These are phyloP conservation scores for Sisyra nigra DNA, from an alignment of 2,888 invertebrate genomes.

Conservation along the genomic window DNA sequence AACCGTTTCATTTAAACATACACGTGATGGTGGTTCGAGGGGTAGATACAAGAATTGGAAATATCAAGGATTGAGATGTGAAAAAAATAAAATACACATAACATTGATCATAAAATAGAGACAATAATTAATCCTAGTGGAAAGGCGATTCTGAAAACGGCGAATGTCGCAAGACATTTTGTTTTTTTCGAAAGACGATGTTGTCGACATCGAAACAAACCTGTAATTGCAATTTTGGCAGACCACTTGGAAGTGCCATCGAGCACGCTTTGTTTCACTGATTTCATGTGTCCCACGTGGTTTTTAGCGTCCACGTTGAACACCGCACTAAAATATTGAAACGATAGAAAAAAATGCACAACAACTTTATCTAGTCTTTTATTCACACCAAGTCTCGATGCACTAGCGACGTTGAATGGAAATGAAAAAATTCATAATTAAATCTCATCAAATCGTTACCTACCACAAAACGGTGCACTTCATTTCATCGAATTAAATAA, in stretches of 20 bases:
- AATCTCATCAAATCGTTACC: too few relatives aligned
- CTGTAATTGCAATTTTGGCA: constrained; percentile 99
- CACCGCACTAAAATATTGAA: constrained; percentile 57
- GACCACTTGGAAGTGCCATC: constrained; percentile 99
- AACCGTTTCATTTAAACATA: too few relatives aligned
- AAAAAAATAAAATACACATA: background rate
- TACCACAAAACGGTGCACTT: too few relatives aligned
- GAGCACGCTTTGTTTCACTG: constrained; percentile 95
- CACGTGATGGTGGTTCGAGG: too few relatives aligned
- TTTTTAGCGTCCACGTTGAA: constrained; percentile 90
- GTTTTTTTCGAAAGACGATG: background rate
- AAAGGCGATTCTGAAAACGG: background rate
- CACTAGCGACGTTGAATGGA: too few relatives aligned
- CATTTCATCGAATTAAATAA: too few relatives aligned
- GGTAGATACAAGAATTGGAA: too few relatives aligned
- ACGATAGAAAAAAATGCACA: background rate
- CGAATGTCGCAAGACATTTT: background rate
- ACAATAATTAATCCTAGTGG: background rate
- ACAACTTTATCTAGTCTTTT: background rate
- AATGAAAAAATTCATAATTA: too few relatives aligned
- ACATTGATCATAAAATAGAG: constrained; percentile 1
- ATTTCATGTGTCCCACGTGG: constrained; percentile 92
- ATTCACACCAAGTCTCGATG: background rate
- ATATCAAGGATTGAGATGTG: background rate
- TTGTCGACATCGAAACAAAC: constrained; percentile 44